Percentiles rank a stretch among this genome's conserved stretches.
Evolutionary conservation across 2,113 vertebrate species (phyloP).

Genomic region (Atractosteus spatula): DNA sequence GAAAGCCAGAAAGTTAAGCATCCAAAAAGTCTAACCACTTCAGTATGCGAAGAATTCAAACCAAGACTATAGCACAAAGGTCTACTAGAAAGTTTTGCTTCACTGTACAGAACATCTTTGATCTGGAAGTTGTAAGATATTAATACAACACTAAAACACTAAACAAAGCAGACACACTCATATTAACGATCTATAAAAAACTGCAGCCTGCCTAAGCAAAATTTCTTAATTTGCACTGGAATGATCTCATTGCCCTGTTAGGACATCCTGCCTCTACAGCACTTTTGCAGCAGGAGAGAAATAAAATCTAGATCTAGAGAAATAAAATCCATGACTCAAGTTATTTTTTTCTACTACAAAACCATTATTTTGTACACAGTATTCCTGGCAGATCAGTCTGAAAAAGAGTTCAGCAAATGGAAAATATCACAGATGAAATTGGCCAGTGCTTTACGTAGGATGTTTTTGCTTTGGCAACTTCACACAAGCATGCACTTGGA

Average conservation of each 20-base stretch:
- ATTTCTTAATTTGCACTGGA: too few relatives aligned
- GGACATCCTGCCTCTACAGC: too few relatives aligned
- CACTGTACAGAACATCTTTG: too few relatives aligned
- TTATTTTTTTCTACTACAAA: slow-evolving; percentile 1
- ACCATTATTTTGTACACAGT: slow-evolving; percentile 10
- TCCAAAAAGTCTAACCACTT: slow-evolving; percentile 56
- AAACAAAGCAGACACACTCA: too few relatives aligned
- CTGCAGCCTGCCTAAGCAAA: too few relatives aligned
- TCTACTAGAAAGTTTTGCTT: too few relatives aligned
- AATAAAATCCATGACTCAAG: not conserved
- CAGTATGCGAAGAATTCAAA: slow-evolving; percentile 48
- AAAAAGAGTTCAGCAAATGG: slow-evolving; percentile 16
- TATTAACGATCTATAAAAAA: too few relatives aligned
- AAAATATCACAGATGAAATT: slow-evolving; percentile 12
- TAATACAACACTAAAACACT: not conserved
- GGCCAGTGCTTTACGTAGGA: slow-evolving; percentile 7
- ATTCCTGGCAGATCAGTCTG: not conserved
- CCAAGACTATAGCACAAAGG: slow-evolving; percentile 20
- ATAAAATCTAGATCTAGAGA: not conserved
- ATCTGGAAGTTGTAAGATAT: too few relatives aligned
- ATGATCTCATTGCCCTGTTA: too few relatives aligned
- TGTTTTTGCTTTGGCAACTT: slow-evolving; percentile 14
- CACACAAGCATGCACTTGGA: slow-evolving; percentile 9
- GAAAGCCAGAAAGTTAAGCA: slow-evolving; percentile 38
- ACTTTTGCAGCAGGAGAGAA: too few relatives aligned